A percentile compares a stretch with the other conserved stretches of the same genome.
phyloP scores from a whole-genome alignment of 1,140 invertebrate species.

The Danaus melanippus region DNA sequence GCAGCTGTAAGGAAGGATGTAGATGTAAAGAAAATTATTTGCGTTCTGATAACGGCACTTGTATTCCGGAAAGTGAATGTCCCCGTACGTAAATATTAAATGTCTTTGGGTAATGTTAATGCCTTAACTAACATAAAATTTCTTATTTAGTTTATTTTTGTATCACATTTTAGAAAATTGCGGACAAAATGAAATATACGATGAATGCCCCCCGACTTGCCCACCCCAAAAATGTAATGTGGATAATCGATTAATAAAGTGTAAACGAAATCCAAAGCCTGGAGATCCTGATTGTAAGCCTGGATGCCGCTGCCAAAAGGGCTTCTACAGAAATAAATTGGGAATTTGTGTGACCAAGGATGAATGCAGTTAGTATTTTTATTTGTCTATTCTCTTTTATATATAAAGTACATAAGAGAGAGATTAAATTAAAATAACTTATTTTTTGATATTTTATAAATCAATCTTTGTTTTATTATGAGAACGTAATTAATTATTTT shows the following conservation, averaged over 20 bases:
- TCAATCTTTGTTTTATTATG: no score
- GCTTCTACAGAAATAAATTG: slow-evolving; percentile 25
- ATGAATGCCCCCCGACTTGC: slow-evolving; percentile 14
- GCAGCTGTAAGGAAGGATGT: slow-evolving; percentile 21
- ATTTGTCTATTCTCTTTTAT: no score
- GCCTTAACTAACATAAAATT: no score
- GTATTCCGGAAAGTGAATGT: slow-evolving; percentile 19
- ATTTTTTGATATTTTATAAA: no score
- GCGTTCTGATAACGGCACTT: slow-evolving; percentile 24
- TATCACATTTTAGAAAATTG: slow-evolving; percentile 6
- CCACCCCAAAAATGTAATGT: slow-evolving; percentile 18
- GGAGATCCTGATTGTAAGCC: slow-evolving; percentile 17
- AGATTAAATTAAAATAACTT: no score
- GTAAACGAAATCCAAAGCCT: slow-evolving; percentile 7
- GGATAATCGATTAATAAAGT: slow-evolving; percentile 15
- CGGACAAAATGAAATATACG: slow-evolving; percentile 13
- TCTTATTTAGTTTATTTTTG: no score
- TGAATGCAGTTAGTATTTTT: slow-evolving; percentile 23
- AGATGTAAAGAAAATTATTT: slow-evolving; percentile 20
- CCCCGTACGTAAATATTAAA: slow-evolving; percentile 12
- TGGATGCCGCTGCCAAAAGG: slow-evolving; percentile 30
- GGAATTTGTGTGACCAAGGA: slow-evolving; percentile 27
- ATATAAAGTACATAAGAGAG: no score
- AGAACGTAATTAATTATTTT: no score
- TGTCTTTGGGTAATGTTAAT: no score